Evolutionary conservation across 35 echinoderm and acorn worm genomes (phyloP), one percentile per base, ranked within the genome.

Genomic region (Apostichopus parvimensis): DNA sequence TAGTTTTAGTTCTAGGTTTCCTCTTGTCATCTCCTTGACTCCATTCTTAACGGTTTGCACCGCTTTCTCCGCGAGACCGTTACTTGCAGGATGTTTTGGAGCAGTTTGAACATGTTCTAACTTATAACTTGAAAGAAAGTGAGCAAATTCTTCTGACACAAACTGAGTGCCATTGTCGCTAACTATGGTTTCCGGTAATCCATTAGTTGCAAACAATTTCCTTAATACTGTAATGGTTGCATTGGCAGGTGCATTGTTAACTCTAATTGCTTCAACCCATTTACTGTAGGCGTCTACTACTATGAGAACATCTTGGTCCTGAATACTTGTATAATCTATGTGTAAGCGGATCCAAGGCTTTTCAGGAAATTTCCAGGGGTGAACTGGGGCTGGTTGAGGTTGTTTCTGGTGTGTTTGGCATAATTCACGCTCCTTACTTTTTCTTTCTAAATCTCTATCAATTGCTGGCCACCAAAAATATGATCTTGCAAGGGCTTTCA

Each of bases 41-140:
- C 88, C 95, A 76, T 81, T 84, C 78, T 96, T 93, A 17, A 96
- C 81, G 73, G 88, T 96, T 55, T 96, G 95, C 6, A 96, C 92
- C 6, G 92, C 87, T 90, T 87, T 84, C 56, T 93, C 94, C 6
- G 94, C 94, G 15, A 92, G 57, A 12, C 94, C 77, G 28, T 95
- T 87, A 55, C 91, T 95, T 5, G 94, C 56, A 58, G 94, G 94
- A 26, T 95, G 94, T 53, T 93, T 91, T 1, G 87, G 95, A 65
- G 94, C 95, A 72, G 89, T 94, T 22, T 93, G 87, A 22, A 96
- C 88, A 61, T 96, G 95, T 82, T 91, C 76, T 22, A 95, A 82
- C 54, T 79, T 80, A 54, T 95, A 95, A 8, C 77, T 80, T 23
- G 22, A 77, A 8, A 92, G 79, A 88, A 93, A 98, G 6, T 26